Conservation (phyloP, 2,888 invertebrate genomes). For the Caenorhabditis sp. region DNA sequence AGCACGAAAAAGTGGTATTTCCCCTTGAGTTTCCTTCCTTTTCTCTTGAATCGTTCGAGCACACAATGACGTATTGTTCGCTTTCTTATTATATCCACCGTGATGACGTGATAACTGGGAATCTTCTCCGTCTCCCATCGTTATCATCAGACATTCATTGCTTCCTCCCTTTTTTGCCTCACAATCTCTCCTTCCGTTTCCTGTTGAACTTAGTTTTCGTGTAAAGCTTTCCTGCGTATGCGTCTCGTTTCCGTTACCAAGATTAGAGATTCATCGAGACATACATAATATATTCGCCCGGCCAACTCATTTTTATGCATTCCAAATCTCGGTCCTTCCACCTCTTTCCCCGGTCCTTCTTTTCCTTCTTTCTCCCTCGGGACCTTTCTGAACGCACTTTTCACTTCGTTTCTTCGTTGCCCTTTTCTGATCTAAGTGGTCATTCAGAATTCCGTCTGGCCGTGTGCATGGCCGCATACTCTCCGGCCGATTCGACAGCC, state of each 20-base stretch:
- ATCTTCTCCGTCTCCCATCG: neutral
- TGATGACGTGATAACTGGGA: neutral
- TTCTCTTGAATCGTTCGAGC: constrained; percentile 1
- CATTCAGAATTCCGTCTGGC: too few relatives aligned
- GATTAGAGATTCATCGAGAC: constrained; percentile 49
- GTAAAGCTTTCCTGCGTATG: constrained; percentile 4
- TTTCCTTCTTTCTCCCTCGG: too few relatives aligned
- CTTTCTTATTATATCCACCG: neutral
- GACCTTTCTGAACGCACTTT: neutral
- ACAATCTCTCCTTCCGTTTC: neutral
- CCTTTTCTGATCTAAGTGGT: too few relatives aligned
- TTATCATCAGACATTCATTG: constrained; percentile 24
- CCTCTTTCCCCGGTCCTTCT: neutral
- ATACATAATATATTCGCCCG: constrained; percentile 33
- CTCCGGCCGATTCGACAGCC: constrained; percentile 52
- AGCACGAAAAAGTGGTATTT: neutral
- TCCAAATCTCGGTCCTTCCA: constrained; percentile 31
- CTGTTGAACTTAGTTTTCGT: constrained; percentile 5
- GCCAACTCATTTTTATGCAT: constrained; percentile 47
- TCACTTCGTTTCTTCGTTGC: constrained; percentile 1
- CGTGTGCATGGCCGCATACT: constrained; percentile 50
- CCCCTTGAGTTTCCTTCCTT: neutral
- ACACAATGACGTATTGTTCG: neutral
- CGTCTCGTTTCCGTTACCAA: constrained; percentile 1
- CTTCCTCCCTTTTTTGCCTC: neutral